Base-by-base conservation (phyloP, 2,797 vertebrate genomes). In the Gadopsis marmoratus region DNA sequence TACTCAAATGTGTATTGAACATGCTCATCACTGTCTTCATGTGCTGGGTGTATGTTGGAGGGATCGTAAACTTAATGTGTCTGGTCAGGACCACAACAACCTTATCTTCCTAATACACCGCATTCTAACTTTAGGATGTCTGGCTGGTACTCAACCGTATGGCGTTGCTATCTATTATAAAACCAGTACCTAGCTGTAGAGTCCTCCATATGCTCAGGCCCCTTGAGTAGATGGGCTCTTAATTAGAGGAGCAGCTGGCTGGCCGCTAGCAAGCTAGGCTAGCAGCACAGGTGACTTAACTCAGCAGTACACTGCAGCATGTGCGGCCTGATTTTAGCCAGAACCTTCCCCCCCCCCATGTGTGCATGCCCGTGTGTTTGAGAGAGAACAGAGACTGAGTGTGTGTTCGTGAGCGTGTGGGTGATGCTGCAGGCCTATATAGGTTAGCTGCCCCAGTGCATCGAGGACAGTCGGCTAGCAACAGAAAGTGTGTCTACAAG, bases 401-500 rank as follows among this genome's bases (percentile, higher is more conserved):
- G 53, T 51, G 45, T 83, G 68, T 71, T 66, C 53, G 64, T 26
- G 51, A 55, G 79, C 71, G 81, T 84, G 79, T 81, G 65, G 61
- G 82, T 78, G 80, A 82, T 69, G 73, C 77, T 85, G 88, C 60
- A 73, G 79, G 77, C 77, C 92, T 95, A 96, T 95, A 86, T 96
- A 95, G 96, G 96, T 95, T 96, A 95, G 91, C 88, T 88, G 91
- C 89, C 92, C 88, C 86, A 81, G 85, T 90, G 90, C 93, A 94
- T 93, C 81, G 83, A 96, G 94, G 93, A 94, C 93, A 94, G 86
- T 86, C 87, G 77, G 84, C 89, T 85, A 86, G 89, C 85, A 92
- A 87, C 87, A 92, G 85, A 95, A 92, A 94, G 89, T 91, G 91
- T 95, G 86, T 94, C 94, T 92, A 92, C 92, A 97, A 97, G 94